Percentiles rank a stretch among this genome's conserved stretches.
These are phyloP conservation scores for Patella vulgata DNA, from an alignment of 1,140 invertebrate species.

Conservation along the genomic window DNA sequence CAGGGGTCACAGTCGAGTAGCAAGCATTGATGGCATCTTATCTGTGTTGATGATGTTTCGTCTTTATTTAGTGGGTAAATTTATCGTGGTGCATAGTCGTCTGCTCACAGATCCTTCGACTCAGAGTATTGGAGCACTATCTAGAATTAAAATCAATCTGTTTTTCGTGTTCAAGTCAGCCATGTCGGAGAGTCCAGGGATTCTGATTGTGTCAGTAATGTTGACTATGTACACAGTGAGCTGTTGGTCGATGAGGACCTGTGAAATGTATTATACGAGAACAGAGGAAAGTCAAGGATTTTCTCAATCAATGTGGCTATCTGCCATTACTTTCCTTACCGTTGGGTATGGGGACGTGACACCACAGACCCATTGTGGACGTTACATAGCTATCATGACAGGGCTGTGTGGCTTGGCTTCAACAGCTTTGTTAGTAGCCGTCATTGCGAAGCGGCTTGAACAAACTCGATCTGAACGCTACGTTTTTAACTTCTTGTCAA, in stretches of 20 bases:
- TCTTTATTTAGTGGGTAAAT: slow-evolving; percentile 59
- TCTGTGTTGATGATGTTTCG: slow-evolving; percentile 64
- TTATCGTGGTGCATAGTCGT: slow-evolving; percentile 62
- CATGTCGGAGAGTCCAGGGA: slow-evolving; percentile 57
- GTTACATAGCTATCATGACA: slow-evolving; percentile 57
- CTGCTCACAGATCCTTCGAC: slow-evolving; percentile 61
- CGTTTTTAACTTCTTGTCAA: slow-evolving; percentile 48
- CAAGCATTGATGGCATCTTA: slow-evolving; percentile 59
- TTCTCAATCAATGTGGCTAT: slow-evolving; percentile 62
- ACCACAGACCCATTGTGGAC: slow-evolving; percentile 60
- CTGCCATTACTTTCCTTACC: slow-evolving; percentile 65
- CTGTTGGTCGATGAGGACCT: slow-evolving; percentile 59
- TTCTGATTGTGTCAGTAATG: slow-evolving; percentile 51
- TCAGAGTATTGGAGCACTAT: slow-evolving; percentile 63
- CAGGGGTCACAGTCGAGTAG: slow-evolving; percentile 23
- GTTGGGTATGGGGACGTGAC: slow-evolving; percentile 64
- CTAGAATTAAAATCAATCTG: slow-evolving; percentile 62
- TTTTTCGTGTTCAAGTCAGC: slow-evolving; percentile 62
- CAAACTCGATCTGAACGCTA: slow-evolving; percentile 48
- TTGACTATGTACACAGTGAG: slow-evolving; percentile 50
- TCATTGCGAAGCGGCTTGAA: slow-evolving; percentile 49
- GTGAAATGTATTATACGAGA: slow-evolving; percentile 48
- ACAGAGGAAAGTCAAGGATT: slow-evolving; percentile 12
- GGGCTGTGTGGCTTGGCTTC: slow-evolving; percentile 58
- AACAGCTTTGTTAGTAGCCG: slow-evolving; percentile 60